A percentile compares a stretch with the other conserved stretches of the same genome.
Conservation (phyloP, 30 jellyfish, hydroid and myxozoan genomes). For the Mastigias papua region DNA sequence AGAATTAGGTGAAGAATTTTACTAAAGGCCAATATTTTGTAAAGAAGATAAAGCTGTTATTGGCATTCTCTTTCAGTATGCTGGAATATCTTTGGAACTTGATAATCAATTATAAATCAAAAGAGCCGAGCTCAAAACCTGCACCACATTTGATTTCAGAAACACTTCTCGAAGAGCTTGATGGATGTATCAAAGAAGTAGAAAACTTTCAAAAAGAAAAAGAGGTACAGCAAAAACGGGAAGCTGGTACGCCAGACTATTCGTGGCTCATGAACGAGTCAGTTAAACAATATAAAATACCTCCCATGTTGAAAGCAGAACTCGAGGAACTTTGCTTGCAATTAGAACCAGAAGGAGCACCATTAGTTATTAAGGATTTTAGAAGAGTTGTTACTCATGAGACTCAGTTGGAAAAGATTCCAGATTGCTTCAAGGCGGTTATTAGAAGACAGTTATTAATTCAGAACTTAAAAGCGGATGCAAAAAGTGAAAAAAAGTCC, state of each 20-base stretch:
- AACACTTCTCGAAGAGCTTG: slow-evolving; percentile 63
- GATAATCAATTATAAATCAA: slow-evolving; percentile 18
- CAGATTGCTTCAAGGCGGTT: slow-evolving; percentile 51
- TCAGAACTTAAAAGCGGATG: slow-evolving; percentile 20
- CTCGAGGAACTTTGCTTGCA: slow-evolving; percentile 63
- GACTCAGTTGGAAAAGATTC: slow-evolving; percentile 50
- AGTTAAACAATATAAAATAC: slow-evolving; percentile 51
- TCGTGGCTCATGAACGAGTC: slow-evolving; percentile 69
- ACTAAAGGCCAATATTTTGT: background rate
- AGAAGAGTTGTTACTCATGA: slow-evolving; percentile 53
- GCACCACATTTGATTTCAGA: slow-evolving; percentile 56
- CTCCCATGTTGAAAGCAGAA: slow-evolving; percentile 35
- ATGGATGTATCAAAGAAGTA: slow-evolving; percentile 48
- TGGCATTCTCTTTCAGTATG: slow-evolving; percentile 21
- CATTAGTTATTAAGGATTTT: slow-evolving; percentile 45
- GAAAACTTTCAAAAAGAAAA: slow-evolving; percentile 30
- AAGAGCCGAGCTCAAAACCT: background rate
- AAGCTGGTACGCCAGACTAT: slow-evolving; percentile 72
- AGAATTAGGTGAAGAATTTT: background rate
- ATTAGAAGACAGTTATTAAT: slow-evolving; percentile 47
- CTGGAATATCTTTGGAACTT: slow-evolving; percentile 64
- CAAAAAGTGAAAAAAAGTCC: slow-evolving; percentile 4
- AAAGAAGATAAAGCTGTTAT: background rate
- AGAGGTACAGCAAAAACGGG: slow-evolving; percentile 60
- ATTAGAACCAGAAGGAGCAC: slow-evolving; percentile 52